Conservation (phyloP, 2,888 invertebrate species). For the Steinernema hermaphroditum region DNA sequence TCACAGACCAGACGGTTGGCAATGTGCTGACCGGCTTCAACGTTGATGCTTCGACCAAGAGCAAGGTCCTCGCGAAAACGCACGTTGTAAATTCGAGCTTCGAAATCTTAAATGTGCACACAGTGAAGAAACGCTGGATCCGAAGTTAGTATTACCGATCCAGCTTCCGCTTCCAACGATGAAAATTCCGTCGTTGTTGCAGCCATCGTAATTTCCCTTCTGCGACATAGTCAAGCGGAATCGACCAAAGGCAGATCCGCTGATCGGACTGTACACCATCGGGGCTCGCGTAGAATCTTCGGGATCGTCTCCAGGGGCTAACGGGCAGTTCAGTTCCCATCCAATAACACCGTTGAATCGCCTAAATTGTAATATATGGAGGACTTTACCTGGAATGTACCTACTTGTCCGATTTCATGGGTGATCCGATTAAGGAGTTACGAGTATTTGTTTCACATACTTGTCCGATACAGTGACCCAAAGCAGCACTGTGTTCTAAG, state of each 20-base stretch:
- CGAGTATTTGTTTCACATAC: conserved; percentile 64
- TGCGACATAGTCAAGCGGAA: conserved; percentile 48
- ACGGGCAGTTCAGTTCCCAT: conserved; percentile 61
- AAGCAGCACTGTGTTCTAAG: neutral
- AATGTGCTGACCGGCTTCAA: conserved; percentile 51
- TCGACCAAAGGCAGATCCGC: conserved; percentile 51
- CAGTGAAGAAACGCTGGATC: neutral
- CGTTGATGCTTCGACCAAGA: conserved; percentile 56
- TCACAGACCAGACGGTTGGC: conserved; percentile 47
- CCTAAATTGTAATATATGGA: conserved; percentile 36
- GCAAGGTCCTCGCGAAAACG: conserved; percentile 56
- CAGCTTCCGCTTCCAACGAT: conserved; percentile 64
- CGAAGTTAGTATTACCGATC: conserved; percentile 47
- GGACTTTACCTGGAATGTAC: conserved; percentile 26
- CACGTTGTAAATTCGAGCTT: conserved; percentile 64
- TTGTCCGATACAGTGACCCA: conserved; percentile 66
- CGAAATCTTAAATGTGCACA: conserved; percentile 49
- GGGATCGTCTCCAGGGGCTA: conserved; percentile 51
- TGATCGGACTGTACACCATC: conserved; percentile 54
- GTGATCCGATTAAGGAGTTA: conserved; percentile 57
- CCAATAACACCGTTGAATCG: conserved; percentile 63
- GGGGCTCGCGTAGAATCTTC: conserved; percentile 48
- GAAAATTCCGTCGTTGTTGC: conserved; percentile 65
- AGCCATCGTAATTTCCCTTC: conserved; percentile 57
- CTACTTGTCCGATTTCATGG: conserved; percentile 61